phyloP scores from a whole-genome alignment of 2,888 invertebrate genomes.

The Lycia hirtaria region DNA sequence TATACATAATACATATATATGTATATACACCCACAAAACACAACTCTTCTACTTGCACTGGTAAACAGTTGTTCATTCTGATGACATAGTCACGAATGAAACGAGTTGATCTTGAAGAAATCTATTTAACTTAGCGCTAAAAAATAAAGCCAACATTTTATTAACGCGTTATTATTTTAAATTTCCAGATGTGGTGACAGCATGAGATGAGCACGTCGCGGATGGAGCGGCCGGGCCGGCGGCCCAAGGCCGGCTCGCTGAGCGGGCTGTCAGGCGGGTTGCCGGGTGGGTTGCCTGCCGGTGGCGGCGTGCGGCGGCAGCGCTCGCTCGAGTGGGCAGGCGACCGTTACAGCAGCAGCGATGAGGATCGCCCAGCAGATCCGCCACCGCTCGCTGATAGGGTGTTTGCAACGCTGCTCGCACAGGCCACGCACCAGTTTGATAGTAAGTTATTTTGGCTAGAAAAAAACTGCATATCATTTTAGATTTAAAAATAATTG shows the following conservation, averaged over 20 bases:
- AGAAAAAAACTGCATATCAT: too few relatives aligned
- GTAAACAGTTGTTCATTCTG: too few relatives aligned
- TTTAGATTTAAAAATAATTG: too few relatives aligned
- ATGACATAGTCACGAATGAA: too few relatives aligned
- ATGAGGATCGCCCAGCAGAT: conserved; percentile 80
- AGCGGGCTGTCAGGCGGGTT: conserved; percentile 72
- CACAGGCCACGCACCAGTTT: conserved; percentile 83
- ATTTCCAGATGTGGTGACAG: conserved; percentile 63
- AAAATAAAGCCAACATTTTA: too few relatives aligned
- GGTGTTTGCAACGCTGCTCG: conserved; percentile 82
- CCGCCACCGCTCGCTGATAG: conserved; percentile 81
- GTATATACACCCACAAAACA: too few relatives aligned
- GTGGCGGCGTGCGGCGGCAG: conserved; percentile 74
- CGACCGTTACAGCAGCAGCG: conserved; percentile 85
- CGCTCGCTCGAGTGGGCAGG: conserved; percentile 86
- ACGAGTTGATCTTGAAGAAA: too few relatives aligned
- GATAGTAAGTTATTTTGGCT: conserved; percentile 68
- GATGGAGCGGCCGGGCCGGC: conserved; percentile 79
- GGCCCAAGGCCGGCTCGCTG: conserved; percentile 77
- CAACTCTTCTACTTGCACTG: too few relatives aligned
- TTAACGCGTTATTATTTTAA: conserved; percentile 31
- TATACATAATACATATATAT: too few relatives aligned
- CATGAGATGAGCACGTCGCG: conserved; percentile 69
- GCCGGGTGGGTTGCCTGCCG: conserved; percentile 66
- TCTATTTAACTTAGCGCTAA: too few relatives aligned